These are phyloP conservation scores for Diarsia dahlii DNA, from an alignment of 2,888 invertebrate species.

Conservation along the genomic window DNA sequence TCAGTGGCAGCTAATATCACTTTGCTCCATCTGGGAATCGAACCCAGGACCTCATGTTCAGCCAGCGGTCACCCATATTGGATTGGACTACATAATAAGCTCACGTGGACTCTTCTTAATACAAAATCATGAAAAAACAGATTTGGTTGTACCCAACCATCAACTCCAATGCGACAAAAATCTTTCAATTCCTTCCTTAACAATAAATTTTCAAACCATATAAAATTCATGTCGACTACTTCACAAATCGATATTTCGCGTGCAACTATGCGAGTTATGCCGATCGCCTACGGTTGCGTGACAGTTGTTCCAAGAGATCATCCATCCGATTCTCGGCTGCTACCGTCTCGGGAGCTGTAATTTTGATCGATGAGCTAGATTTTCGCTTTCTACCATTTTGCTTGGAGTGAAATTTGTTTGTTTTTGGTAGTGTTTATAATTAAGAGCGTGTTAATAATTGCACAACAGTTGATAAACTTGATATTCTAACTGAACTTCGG, in stretches of 20 bases:
- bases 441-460: not conserved
- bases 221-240: conserved; percentile 27
- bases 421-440: conserved; percentile 15
- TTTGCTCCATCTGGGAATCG: too few species aligned
- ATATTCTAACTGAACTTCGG: too few species aligned
- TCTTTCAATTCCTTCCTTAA: not conserved
- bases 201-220: conserved; percentile 30
- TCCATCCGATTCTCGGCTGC: conserved; percentile 49
- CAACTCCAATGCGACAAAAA: conserved; percentile 12
- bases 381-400: conserved; percentile 59
- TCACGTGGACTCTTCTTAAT: too few species aligned
- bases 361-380: conserved; percentile 53
- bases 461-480: not conserved
- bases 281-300: conserved; percentile 55
- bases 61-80: not conserved
- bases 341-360: conserved; percentile 42
- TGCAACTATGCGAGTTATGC: conserved; percentile 56
- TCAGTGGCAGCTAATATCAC: too few species aligned
- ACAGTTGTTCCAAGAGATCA: conserved; percentile 50
- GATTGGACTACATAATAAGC: not conserved
- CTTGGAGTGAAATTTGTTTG: conserved; percentile 41
- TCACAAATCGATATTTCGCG: conserved; percentile 58
- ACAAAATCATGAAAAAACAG: not conserved
- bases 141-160: not conserved
- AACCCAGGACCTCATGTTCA: too few species aligned